These are phyloP conservation scores for Amiota communis DNA, from an alignment of 2,888 invertebrate genomes.

Conservation along the genomic window DNA sequence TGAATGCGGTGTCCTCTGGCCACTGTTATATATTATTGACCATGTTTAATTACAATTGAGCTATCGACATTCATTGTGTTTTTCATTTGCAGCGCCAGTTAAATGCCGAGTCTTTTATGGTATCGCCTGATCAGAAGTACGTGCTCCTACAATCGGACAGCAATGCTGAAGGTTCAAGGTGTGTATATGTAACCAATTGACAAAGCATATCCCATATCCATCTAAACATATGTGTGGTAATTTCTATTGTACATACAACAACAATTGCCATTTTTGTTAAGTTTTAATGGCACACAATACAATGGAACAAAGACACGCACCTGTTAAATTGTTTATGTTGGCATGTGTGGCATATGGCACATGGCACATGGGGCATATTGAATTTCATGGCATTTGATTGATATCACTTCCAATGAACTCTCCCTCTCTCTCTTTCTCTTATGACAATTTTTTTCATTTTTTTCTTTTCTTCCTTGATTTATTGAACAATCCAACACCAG, in stretches of 20 bases:
- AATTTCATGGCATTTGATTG: not conserved
- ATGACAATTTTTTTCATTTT: no score
- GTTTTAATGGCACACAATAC: no score
- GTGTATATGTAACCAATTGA: constrained; percentile 24
- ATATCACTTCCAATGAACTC: not conserved
- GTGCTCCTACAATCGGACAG: constrained; percentile 83
- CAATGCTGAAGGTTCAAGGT: constrained; percentile 69
- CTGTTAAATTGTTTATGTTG: not conserved
- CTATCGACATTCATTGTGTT: constrained; percentile 14
- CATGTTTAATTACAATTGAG: no score
- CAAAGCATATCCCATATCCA: not conserved
- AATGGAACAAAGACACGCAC: not conserved
- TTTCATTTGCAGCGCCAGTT: constrained; percentile 79
- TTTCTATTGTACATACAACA: no score
- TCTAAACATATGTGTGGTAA: no score
- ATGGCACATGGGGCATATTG: not conserved
- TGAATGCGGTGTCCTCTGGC: no score
- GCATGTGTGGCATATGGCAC: not conserved
- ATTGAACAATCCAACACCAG: constrained; percentile 45
- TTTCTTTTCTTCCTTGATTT: no score
- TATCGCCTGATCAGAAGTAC: constrained; percentile 85
- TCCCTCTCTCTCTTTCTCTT: not conserved
- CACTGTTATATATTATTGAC: no score
- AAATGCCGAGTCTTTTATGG: constrained; percentile 84
- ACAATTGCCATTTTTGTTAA: no score